Base-by-base conservation (phyloP, 2,113 vertebrate genomes). In the Tricholaema leucomelas region DNA sequence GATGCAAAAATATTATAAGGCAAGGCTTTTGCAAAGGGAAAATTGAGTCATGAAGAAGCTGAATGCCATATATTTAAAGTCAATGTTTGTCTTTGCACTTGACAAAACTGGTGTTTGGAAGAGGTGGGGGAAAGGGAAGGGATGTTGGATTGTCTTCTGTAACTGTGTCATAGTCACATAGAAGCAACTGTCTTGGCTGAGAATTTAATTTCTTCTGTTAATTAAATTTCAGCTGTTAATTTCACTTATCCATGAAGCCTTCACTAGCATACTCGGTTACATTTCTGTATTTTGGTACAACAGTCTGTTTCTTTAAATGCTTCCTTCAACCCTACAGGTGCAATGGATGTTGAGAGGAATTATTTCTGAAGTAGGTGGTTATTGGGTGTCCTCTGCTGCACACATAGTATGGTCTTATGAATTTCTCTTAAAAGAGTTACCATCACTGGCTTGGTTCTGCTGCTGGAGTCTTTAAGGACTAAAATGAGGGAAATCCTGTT, bases 21-120 rank as follows among this genome's bases (percentile, higher is more conserved):
- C 14, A 44, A 44, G 52, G 31, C 69, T 78, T 80, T 77, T 88
- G 77, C 65, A 78, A 33, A 83, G 60, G 42, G 58, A 48, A 10
- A 58, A 56, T 60, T 87, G 81, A 92, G 80, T 88, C 88, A 48
- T 8, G 30, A 61, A 71, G 76, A 40, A 92, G 54, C 58, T 42
- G 24, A 74, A 56, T 92, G 55, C 23, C 7, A 2, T 59, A 0
- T 65, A 46, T 92, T 90, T 91, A 10, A 86, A 86, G 44, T 78
- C 38, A 36, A 0, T 78, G 25, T 70, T 95, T 86, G 31, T 69
- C 66, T 81, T 91, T 48, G 56, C 35, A 27, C 52, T 56, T 66
- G 75, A 30, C 6, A 70, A 59, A 87, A 70, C 23, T 30, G 54
- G 5, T 67, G 65, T 27, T 42, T 64, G 72, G 73, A 90, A 77